Conservation (phyloP, 1,140 invertebrate species). For the Tetranychus cinnabarinus region DNA sequence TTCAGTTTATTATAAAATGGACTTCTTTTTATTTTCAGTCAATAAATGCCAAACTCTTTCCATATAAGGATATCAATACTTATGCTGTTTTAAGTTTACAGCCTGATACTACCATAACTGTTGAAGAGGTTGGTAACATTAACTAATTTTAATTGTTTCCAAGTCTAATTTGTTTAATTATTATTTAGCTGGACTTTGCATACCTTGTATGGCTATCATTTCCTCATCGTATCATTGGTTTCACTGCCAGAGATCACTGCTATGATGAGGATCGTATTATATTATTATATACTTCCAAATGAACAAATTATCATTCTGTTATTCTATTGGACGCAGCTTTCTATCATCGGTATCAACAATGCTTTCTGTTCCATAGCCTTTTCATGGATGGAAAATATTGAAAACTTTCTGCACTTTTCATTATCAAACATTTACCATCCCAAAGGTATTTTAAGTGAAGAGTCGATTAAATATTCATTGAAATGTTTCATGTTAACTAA, state of each 20-base stretch:
- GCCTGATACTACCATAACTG: slow-evolving; percentile 66
- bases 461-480: too few relatives aligned
- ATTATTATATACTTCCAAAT: slow-evolving; percentile 86
- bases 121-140: slow-evolving; percentile 40
- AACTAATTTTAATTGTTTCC: neutral
- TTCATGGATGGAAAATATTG: too few relatives aligned
- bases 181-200: slow-evolving; percentile 56
- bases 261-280: slow-evolving; percentile 77
- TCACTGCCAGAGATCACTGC: slow-evolving; percentile 72
- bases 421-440: too few relatives aligned
- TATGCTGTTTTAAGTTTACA: slow-evolving; percentile 78
- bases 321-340: slow-evolving; percentile 77
- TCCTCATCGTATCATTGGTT: slow-evolving; percentile 81
- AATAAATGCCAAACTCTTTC: neutral
- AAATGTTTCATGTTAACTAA: too few relatives aligned
- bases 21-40: neutral
- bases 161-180: neutral
- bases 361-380: too few relatives aligned
- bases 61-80: slow-evolving; percentile 37
- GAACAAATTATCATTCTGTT: slow-evolving; percentile 88
- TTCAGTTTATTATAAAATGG: too few relatives aligned
- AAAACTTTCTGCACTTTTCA: too few relatives aligned
- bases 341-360: slow-evolving; percentile 45
- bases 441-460: too few relatives aligned
- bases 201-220: slow-evolving; percentile 81